A percentile compares a stretch with the other conserved stretches of the same genome.
phyloP scores from a whole-genome alignment of 2,888 invertebrate species.

The Drosophila nigricruria region DNA sequence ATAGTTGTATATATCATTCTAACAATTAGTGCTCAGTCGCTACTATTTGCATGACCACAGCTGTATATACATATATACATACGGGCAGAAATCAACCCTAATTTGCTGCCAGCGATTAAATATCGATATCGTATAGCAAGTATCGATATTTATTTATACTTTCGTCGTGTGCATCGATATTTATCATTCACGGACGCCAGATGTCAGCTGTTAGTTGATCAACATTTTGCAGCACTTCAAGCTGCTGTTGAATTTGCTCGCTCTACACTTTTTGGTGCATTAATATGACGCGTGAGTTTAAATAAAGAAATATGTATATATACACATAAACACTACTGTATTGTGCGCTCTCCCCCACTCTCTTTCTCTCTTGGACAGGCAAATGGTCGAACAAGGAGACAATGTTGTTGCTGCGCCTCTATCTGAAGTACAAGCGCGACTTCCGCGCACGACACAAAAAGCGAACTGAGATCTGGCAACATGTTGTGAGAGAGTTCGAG shows the following conservation, averaged over 20 bases:
- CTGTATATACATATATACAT: background rate
- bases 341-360: background rate
- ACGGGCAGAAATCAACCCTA: background rate
- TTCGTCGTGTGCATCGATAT: constrained; percentile 17
- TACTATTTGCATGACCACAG: too few relatives aligned
- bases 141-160: background rate
- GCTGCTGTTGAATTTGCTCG: background rate
- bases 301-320: background rate
- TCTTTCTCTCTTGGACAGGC: background rate
- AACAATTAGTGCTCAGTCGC: too few relatives aligned
- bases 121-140: background rate
- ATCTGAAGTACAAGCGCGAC: constrained; percentile 29
- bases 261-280: background rate
- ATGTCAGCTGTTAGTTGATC: constrained; percentile 10
- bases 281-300: constrained; percentile 12
- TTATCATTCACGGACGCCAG: background rate
- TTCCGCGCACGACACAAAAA: background rate
- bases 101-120: background rate
- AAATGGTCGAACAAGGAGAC: constrained; percentile 25
- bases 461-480: constrained; percentile 19
- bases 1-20: too few relatives aligned
- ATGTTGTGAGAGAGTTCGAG: constrained; percentile 15
- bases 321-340: background rate
- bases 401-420: constrained; percentile 20
- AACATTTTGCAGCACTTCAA: background rate